Evolutionary conservation across 2,888 invertebrate species (phyloP).

Genomic region (Nymphalis urticae): DNA sequence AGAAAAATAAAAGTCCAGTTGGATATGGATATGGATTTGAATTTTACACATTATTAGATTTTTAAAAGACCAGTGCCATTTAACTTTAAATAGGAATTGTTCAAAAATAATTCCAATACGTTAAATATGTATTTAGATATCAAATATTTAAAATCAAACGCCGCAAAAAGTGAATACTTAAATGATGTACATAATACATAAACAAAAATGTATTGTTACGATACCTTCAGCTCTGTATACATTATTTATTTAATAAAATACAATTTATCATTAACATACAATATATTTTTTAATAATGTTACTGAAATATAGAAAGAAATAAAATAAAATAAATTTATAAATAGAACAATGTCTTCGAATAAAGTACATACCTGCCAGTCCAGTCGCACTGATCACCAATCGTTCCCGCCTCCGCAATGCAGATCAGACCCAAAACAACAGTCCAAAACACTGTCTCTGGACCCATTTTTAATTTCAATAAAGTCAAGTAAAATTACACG

Average conservation of each 20-base stretch:
- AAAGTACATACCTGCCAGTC: constrained; percentile 83
- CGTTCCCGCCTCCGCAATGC: constrained; percentile 77
- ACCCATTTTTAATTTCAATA: constrained; percentile 54
- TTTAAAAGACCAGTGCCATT: no score
- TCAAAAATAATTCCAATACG: no score
- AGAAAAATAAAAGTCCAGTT: not conserved
- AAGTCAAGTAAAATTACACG: constrained; percentile 49
- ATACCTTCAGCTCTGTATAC: no score
- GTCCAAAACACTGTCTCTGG: constrained; percentile 64
- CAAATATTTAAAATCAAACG: no score
- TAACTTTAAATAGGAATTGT: no score
- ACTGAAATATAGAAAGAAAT: no score
- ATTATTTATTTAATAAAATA: no score
- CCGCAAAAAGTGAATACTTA: no score
- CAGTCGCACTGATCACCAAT: constrained; percentile 87
- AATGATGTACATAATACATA: no score
- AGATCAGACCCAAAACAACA: constrained; percentile 65
- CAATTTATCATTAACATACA: not conserved
- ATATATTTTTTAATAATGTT: not conserved
- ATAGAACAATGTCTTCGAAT: not conserved
- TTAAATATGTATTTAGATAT: no score
- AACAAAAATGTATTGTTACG: no score
- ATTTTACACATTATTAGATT: not conserved
- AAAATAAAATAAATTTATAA: not conserved
- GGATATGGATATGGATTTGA: not conserved